Evolutionary conservation across 2,888 invertebrate species (phyloP).

Genomic region (Gymnocheta viridis): DNA sequence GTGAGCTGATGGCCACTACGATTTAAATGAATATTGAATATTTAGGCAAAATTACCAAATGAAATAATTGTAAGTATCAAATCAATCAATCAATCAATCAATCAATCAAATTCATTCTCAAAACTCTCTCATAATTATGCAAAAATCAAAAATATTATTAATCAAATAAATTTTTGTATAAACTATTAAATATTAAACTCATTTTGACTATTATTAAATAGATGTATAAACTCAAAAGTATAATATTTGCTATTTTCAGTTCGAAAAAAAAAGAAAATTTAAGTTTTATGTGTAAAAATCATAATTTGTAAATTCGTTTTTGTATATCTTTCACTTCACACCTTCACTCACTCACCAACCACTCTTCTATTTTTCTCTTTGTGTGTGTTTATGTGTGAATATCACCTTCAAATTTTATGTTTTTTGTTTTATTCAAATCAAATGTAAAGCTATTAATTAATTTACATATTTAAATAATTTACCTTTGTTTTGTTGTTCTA

Average conservation of each 20-base stretch:
- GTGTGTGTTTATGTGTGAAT: slow-evolving; percentile 43
- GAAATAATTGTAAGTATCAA: slow-evolving; percentile 81
- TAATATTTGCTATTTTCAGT: slow-evolving; percentile 40
- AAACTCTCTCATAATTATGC: slow-evolving; percentile 41
- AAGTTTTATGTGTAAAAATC: slow-evolving; percentile 45
- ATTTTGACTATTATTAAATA: slow-evolving; percentile 38
- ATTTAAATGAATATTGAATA: slow-evolving; percentile 78
- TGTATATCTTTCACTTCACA: slow-evolving; percentile 40
- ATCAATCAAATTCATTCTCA: slow-evolving; percentile 60
- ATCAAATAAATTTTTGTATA: slow-evolving; percentile 32
- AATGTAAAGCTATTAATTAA: slow-evolving; percentile 18
- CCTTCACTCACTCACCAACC: slow-evolving; percentile 57
- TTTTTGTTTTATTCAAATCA: not conserved
- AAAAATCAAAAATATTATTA: slow-evolving; percentile 21
- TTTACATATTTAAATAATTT: slow-evolving; percentile 27
- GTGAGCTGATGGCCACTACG: slow-evolving; percentile 82
- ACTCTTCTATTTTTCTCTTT: slow-evolving; percentile 13
- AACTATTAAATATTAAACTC: slow-evolving; percentile 37
- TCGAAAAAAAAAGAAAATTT: not conserved
- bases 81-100: slow-evolving; percentile 69
- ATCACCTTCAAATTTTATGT: slow-evolving; percentile 28
- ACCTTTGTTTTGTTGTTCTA: slow-evolving; percentile 2
- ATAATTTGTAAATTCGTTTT: slow-evolving; percentile 44
- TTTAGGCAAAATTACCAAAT: slow-evolving; percentile 77
- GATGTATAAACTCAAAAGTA: slow-evolving; percentile 28